phyloP scores from a whole-genome alignment of 2,797 vertebrate species.

The Pipistrellus kuhlii region DNA sequence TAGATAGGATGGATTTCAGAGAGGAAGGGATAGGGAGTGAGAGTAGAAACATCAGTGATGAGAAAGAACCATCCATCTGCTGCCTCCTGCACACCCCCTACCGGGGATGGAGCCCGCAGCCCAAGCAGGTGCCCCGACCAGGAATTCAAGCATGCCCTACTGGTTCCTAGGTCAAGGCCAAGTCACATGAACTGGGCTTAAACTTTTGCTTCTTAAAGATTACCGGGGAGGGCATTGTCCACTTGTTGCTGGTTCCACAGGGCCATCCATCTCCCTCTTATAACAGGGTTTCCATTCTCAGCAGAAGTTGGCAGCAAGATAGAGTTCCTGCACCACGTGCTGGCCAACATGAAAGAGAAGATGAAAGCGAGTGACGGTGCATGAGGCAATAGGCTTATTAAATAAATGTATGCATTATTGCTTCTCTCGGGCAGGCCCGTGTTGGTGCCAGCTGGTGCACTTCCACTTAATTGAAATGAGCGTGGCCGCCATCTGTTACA shows the following conservation, averaged over 20 bases:
- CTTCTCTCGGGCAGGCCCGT: neutral
- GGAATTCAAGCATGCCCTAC: too few species aligned
- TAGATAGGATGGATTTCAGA: too few species aligned
- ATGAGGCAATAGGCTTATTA: neutral
- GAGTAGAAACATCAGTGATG: too few species aligned
- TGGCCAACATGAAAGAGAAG: neutral
- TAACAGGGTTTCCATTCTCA: neutral
- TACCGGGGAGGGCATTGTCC: rapidly evolving
- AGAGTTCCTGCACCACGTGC: neutral
- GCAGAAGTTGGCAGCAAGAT: neutral
- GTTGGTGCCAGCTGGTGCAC: neutral
- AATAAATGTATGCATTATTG: neutral
- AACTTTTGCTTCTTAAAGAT: too few species aligned
- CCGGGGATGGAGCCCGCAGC: too few species aligned
- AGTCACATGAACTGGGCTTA: too few species aligned
- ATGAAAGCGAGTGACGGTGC: neutral
- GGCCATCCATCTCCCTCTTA: too few species aligned
- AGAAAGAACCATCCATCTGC: too few species aligned
- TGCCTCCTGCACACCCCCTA: too few species aligned
- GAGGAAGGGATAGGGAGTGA: too few species aligned
- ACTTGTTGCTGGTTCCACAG: rapidly evolving
- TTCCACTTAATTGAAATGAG: neutral
- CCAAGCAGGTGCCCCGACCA: too few species aligned
- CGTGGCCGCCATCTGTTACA: neutral
- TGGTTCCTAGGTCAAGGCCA: too few species aligned